Conservation (phyloP, 2,797 vertebrate genomes). For the Eupleurogrammus muticus region DNA sequence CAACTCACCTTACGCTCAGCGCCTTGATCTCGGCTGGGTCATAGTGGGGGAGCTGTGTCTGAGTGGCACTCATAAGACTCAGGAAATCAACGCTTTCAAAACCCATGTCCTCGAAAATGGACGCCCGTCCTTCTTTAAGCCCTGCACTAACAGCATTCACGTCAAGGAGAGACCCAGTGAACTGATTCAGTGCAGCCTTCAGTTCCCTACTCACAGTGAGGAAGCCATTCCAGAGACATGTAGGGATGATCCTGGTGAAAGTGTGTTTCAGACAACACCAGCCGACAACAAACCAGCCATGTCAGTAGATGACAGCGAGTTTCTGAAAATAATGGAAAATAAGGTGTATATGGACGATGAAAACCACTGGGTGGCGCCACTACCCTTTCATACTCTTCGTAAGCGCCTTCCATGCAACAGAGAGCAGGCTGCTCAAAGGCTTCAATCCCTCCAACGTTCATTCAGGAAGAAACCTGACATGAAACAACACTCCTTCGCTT, state of each 20-base stretch:
- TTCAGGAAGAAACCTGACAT: no score
- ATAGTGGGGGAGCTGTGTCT: constrained; percentile 34
- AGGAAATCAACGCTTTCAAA: background rate
- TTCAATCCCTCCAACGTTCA: background rate
- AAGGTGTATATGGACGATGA: constrained; percentile 5
- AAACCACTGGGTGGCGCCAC: constrained; percentile 1
- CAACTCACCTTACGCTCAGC: background rate
- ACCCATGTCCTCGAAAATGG: background rate
- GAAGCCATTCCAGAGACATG: background rate
- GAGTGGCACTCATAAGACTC: constrained; percentile 1
- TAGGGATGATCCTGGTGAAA: background rate
- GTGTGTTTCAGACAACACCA: constrained; percentile 1
- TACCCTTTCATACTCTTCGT: background rate
- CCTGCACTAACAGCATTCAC: constrained; percentile 9
- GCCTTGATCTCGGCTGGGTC: constrained; percentile 17
- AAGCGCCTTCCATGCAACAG: constrained; percentile 2
- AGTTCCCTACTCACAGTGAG: background rate
- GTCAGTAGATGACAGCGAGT: background rate
- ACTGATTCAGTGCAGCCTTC: background rate
- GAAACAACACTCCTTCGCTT: no score
- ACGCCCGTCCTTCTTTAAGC: background rate
- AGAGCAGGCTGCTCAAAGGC: background rate
- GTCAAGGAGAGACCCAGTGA: background rate
- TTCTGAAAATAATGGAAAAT: constrained; percentile 1
- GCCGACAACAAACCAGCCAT: background rate